Base-by-base conservation (phyloP, 2,797 vertebrate genomes). In the Balearica regulorum region DNA sequence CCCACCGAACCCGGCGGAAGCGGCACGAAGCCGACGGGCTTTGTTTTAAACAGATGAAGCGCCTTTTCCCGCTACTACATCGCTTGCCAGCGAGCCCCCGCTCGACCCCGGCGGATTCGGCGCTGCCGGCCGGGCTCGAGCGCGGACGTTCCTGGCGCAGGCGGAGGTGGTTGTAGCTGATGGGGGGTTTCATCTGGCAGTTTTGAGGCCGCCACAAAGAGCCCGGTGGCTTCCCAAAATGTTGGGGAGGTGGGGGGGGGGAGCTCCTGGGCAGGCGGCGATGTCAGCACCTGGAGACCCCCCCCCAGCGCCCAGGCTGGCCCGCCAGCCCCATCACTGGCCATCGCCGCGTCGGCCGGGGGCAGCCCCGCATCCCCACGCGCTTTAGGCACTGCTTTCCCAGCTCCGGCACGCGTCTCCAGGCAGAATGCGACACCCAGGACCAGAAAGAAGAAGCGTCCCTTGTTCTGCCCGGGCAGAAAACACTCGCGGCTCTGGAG, bases 41-140 rank as follows among this genome's bases (percentile, higher is more conserved):
- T 71, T 28, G 43, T 83, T 94, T 92, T 62, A 96, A 95, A 92
- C 94, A 87, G 97, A 95, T 91, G 92, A 96, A 95, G 90, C 21
- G 16, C 78, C 73, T 68, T 57, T 48, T 41, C 53, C 79, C 39
- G 16, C 70, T 33, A 43, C 55, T 5, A 11, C 75, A n/a, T 35
- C 46, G 17, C 89, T 69, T 43, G 64, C 54, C 65, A 22, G 65
- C 3, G 19, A 72, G 69, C 13, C 90, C 64, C 10, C 4, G 53
- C 71, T 77, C 28, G 16, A 55, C 22, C 17, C 37, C 5, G 9
- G 43, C 11, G 14, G 20, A 28, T 68, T 35, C 0, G 0, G 28
- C 9, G 13, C 16, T 39, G 58, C 61, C 35, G 37, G 13, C 43
- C 17, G 79, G 48, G 79, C 53, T 90, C 7, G 5, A 35, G 54